A percentile compares a stretch with the other conserved stretches of the same genome.
Conservation (phyloP, 2,113 vertebrate species). For the Macroglossus sobrinus region DNA sequence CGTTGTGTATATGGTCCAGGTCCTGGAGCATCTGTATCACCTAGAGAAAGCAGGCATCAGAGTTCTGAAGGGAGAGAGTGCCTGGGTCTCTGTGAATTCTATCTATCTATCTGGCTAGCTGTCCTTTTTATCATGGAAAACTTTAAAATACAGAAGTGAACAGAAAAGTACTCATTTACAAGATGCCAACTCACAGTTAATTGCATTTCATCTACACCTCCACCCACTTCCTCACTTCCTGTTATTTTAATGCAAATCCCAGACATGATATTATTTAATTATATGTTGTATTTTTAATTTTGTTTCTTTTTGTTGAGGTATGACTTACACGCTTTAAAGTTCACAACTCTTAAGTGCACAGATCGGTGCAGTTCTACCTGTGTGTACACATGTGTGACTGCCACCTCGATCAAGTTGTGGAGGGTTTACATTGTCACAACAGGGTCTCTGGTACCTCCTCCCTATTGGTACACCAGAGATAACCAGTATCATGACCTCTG, state of each 20-base stretch:
- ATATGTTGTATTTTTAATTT: background rate
- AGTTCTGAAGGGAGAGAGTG: background rate
- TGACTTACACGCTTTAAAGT: background rate
- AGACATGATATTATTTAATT: slow-evolving; percentile 49
- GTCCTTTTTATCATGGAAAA: background rate
- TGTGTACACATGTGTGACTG: background rate
- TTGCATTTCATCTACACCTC: background rate
- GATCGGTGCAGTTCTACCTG: background rate
- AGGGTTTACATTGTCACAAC: background rate
- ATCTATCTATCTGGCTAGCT: background rate
- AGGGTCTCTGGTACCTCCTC: background rate
- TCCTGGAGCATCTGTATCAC: background rate
- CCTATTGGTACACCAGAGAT: background rate
- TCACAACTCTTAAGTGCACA: background rate
- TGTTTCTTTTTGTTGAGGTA: background rate
- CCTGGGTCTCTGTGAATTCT: background rate
- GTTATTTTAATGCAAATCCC: slow-evolving; percentile 36
- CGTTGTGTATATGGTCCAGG: background rate
- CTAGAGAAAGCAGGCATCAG: background rate
- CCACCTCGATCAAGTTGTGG: background rate
- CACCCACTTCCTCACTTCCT: background rate
- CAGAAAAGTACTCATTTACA: background rate
- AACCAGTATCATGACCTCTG: background rate
- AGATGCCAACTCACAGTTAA: background rate
- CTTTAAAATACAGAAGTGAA: background rate